A percentile compares a stretch with the other conserved stretches of the same genome.
phyloP scores from a whole-genome alignment of 2,113 vertebrate species.

The Alligator sinensis region DNA sequence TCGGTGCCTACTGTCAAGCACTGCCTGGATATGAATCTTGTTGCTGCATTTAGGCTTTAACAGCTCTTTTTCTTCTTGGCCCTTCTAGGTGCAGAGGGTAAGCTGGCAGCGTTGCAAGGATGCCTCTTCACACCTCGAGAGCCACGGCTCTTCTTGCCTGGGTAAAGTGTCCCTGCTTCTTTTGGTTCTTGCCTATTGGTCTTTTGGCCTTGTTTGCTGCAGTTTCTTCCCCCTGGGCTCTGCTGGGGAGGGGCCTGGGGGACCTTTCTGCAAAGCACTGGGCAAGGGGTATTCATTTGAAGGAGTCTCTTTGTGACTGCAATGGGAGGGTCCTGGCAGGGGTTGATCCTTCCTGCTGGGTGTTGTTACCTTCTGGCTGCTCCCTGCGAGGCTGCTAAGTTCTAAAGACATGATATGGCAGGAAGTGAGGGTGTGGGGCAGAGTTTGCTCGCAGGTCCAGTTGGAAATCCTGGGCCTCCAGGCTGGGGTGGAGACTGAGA shows the following conservation, averaged over 20 bases:
- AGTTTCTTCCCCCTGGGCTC: background rate
- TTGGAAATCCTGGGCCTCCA: background rate
- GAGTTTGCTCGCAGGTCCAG: background rate
- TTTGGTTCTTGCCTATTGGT: fast-evolving
- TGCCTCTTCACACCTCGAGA: conserved; percentile 76
- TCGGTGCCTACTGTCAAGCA: fast-evolving
- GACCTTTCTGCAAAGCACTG: fast-evolving
- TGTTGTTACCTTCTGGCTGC: background rate
- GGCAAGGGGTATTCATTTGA: background rate
- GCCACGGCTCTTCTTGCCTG: conserved; percentile 80
- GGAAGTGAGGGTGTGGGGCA: background rate
- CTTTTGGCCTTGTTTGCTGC: fast-evolving
- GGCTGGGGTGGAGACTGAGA: background rate
- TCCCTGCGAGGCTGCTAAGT: background rate
- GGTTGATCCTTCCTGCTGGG: background rate
- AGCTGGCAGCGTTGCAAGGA: conserved; percentile 53
- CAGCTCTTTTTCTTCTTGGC: background rate
- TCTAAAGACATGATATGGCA: background rate
- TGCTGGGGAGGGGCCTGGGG: fast-evolving
- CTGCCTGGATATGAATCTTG: fast-evolving
- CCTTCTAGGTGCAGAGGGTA: conserved; percentile 26
- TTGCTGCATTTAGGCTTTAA: background rate
- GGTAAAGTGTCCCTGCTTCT: conserved; percentile 70
- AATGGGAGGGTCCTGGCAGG: background rate
- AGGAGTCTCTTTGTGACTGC: background rate